Evolutionary conservation across 2,888 invertebrate genomes (phyloP).

Genomic region (Tineola bisselliella): DNA sequence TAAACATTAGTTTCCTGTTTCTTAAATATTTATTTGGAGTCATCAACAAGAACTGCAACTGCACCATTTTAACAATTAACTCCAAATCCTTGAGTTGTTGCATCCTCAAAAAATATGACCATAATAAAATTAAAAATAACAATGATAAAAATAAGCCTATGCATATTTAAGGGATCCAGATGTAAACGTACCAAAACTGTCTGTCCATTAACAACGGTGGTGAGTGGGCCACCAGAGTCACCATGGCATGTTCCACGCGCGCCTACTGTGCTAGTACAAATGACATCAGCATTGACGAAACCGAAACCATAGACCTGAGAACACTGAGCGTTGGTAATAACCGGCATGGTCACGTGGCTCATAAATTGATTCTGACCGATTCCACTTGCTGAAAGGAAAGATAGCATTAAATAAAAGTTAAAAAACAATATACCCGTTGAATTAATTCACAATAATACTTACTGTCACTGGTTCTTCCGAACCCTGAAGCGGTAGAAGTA

Average conservation of each 20-base stretch:
- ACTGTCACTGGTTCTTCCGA: slow-evolving; percentile 37
- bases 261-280: slow-evolving; percentile 11
- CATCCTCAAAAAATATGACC: background rate
- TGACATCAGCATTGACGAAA: slow-evolving; percentile 15
- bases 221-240: slow-evolving; percentile 15
- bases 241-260: slow-evolving; percentile 13
- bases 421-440: too few species aligned
- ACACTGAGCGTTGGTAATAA: slow-evolving; percentile 41
- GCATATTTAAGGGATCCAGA: too few species aligned
- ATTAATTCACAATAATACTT: slow-evolving; percentile 17
- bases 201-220: background rate
- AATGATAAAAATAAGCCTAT: too few species aligned
- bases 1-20: background rate
- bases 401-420: too few species aligned
- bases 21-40: too few species aligned
- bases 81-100: too few species aligned
- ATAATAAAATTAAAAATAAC: too few species aligned
- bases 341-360: slow-evolving; percentile 48
- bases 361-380: slow-evolving; percentile 32
- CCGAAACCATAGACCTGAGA: slow-evolving; percentile 25
- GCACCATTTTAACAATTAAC: too few species aligned
- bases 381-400: slow-evolving; percentile 22
- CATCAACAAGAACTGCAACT: too few species aligned
- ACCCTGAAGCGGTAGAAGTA: slow-evolving; percentile 30
- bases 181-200: background rate